Evolutionary conservation across 1,140 invertebrate genomes (phyloP).

Genomic region (Heliconius himera): DNA sequence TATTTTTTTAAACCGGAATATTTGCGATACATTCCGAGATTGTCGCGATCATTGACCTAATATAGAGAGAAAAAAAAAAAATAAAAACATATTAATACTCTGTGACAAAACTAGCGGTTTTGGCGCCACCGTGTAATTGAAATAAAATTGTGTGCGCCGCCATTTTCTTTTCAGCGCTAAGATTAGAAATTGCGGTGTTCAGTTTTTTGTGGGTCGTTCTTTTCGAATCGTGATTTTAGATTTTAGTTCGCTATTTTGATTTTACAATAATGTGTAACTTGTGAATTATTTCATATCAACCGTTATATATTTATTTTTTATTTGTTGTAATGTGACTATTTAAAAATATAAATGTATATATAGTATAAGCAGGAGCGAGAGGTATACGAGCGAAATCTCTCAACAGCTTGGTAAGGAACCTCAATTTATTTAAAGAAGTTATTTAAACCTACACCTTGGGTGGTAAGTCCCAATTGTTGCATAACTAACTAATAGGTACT

Average conservation of each 20-base stretch:
- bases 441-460: too few species aligned
- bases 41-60: constrained; percentile 49
- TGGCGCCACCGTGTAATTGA: constrained; percentile 54
- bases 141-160: constrained; percentile 32
- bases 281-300: too few species aligned
- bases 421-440: too few species aligned
- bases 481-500: too few species aligned
- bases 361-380: too few species aligned
- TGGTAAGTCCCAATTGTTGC: too few species aligned
- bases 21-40: constrained; percentile 39
- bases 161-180: constrained; percentile 47
- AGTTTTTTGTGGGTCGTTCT: constrained; percentile 34
- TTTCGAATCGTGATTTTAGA: neutral
- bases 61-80: constrained; percentile 39
- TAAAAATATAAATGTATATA: too few species aligned
- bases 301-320: neutral
- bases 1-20: constrained; percentile 25
- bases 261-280: neutral
- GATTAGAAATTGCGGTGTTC: constrained; percentile 54
- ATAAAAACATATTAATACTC: constrained; percentile 28
- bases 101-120: constrained; percentile 49
- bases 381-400: too few species aligned
- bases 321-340: neutral
- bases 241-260: constrained; percentile 12
- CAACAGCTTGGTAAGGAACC: too few species aligned